A percentile compares a stretch with the other conserved stretches of the same genome.
Conservation (phyloP, 2,888 invertebrate genomes). For the Caenorhabditis plicata region DNA sequence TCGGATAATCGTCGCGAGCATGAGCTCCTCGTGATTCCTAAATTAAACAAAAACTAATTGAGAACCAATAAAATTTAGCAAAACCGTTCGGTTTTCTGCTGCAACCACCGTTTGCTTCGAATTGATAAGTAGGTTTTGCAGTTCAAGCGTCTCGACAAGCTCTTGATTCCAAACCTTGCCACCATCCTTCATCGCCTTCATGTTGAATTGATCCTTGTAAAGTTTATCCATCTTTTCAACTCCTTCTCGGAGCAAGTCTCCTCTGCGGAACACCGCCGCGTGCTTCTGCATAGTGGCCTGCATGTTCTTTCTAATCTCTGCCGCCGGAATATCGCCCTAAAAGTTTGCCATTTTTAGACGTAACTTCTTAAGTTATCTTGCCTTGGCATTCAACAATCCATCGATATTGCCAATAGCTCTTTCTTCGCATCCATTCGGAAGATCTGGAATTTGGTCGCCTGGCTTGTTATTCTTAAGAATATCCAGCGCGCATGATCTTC, state of each 20-base stretch:
- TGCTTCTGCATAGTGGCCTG: slow-evolving; percentile 95
- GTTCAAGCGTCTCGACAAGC: slow-evolving; percentile 89
- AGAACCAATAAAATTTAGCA: not conserved
- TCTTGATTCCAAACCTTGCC: slow-evolving; percentile 94
- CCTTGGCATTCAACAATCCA: slow-evolving; percentile 63
- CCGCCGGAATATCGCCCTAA: slow-evolving; percentile 71
- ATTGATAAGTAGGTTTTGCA: slow-evolving; percentile 93
- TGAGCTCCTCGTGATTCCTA: slow-evolving; percentile 93
- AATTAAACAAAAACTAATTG: not conserved
- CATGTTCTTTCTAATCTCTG: slow-evolving; percentile 85
- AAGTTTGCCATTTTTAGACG: not conserved
- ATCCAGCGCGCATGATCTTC: slow-evolving; percentile 84
- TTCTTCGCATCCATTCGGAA: slow-evolving; percentile 85
- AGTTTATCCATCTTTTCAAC: slow-evolving; percentile 76
- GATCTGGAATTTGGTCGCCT: slow-evolving; percentile 78
- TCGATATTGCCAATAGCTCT: slow-evolving; percentile 89
- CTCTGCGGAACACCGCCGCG: slow-evolving; percentile 94
- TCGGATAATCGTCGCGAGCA: slow-evolving; percentile 93
- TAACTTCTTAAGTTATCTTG: slow-evolving; percentile 6
- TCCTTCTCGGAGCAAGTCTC: slow-evolving; percentile 79
- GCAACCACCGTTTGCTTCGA: slow-evolving; percentile 86
- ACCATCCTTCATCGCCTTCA: slow-evolving; percentile 71
- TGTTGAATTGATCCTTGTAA: slow-evolving; percentile 75
- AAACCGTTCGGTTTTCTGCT: slow-evolving; percentile 81
- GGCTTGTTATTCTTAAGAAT: slow-evolving; percentile 71